These are phyloP conservation scores for Drosophila eugracilis DNA, from an alignment of 1,140 invertebrate species.

Conservation along the genomic window DNA sequence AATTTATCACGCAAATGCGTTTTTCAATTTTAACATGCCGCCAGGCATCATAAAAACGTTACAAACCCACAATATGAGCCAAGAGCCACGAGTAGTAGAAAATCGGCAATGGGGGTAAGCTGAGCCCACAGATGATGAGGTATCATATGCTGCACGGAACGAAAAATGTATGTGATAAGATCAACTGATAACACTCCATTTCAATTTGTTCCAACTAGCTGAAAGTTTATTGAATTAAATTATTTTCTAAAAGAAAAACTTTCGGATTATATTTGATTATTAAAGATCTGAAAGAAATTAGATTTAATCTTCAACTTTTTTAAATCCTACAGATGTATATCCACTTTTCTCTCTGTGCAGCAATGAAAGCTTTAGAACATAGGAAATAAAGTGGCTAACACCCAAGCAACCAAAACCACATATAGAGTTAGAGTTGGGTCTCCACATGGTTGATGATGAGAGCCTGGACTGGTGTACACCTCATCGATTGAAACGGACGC, in stretches of 20 bases:
- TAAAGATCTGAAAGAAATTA: too few species aligned
- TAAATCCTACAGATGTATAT: too few species aligned
- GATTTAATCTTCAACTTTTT: too few species aligned
- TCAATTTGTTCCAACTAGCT: not conserved
- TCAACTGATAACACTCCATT: not conserved
- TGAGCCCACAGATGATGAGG: conserved; percentile 35
- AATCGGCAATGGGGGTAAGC: conserved; percentile 39
- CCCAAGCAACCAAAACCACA: conserved; percentile 27
- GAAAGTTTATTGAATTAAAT: not conserved
- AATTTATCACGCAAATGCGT: conserved; percentile 85
- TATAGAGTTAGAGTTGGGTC: conserved; percentile 21
- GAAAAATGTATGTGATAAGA: conserved; percentile 1
- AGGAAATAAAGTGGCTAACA: conserved; percentile 53
- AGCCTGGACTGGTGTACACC: conserved; percentile 22
- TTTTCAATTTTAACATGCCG: conserved; percentile 85
- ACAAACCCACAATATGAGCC: conserved; percentile 81
- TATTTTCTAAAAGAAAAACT: not conserved
- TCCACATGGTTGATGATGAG: conserved; percentile 33
- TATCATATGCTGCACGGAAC: conserved; percentile 17
- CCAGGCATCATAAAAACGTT: conserved; percentile 84
- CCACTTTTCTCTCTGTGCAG: conserved; percentile 1
- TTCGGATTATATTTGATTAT: too few species aligned
- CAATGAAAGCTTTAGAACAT: conserved; percentile 7
- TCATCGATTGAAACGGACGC: conserved; percentile 28
- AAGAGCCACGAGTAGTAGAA: conserved; percentile 50